phyloP scores from a whole-genome alignment of 2,888 invertebrate species.

The Eubasilissa splendida region DNA sequence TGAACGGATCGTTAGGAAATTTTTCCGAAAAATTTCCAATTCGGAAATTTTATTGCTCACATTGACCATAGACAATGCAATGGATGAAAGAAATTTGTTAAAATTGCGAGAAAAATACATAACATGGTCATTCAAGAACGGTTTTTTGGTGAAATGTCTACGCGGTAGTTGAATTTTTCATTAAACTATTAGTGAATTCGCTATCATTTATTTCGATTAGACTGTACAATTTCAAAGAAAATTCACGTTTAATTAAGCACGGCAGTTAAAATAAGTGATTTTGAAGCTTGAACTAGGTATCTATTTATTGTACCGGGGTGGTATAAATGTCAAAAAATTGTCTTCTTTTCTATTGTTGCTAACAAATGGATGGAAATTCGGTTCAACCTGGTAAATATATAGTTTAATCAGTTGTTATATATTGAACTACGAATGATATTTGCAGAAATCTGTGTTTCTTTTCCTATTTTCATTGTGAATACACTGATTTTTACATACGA shows the following conservation, averaged over 20 bases:
- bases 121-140: constrained; percentile 34
- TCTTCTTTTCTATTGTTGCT: constrained; percentile 9
- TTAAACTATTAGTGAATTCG: not conserved
- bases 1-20: constrained; percentile 41
- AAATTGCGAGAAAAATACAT: constrained; percentile 30
- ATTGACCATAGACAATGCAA: not conserved
- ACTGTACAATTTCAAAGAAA: no score
- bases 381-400: constrained; percentile 44
- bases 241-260: no score
- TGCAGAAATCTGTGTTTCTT: no score
- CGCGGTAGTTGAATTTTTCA: constrained; percentile 20
- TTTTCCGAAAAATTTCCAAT: constrained; percentile 22
- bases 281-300: constrained; percentile 6
- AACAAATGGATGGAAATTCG: constrained; percentile 47
- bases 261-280: not conserved
- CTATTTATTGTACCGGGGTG: constrained; percentile 43
- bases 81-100: no score
- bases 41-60: constrained; percentile 26
- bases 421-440: no score
- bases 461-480: no score
- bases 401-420: not conserved
- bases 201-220: not conserved
- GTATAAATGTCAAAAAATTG: constrained; percentile 51
- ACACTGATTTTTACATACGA: not conserved
- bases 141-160: constrained; percentile 31